phyloP scores from a whole-genome alignment of 1,140 invertebrate species.

The Scaptomyza graminum region DNA sequence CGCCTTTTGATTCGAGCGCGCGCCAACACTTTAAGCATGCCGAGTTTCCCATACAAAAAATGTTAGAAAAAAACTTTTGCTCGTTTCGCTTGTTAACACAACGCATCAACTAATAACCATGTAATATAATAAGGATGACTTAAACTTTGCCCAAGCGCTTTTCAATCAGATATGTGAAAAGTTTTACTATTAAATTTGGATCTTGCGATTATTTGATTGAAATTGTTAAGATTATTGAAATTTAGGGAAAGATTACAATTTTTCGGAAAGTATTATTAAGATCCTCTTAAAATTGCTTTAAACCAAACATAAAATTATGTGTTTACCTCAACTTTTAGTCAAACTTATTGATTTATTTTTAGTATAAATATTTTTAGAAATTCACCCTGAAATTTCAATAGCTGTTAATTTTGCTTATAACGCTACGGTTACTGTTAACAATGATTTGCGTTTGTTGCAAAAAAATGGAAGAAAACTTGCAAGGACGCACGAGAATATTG shows the following conservation, averaged over 20 bases:
- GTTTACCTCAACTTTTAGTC: too few species aligned
- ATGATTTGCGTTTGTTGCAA: conserved; percentile 61
- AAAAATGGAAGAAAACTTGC: conserved; percentile 42
- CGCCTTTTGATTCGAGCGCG: conserved; percentile 60
- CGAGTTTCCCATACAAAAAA: conserved; percentile 7
- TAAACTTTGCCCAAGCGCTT: conserved; percentile 40
- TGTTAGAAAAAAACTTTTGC: conserved; percentile 21
- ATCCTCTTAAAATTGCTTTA: too few species aligned
- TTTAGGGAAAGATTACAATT: too few species aligned
- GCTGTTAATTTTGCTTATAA: conserved; percentile 60
- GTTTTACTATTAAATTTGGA: conserved; percentile 56
- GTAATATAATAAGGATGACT: conserved; percentile 8
- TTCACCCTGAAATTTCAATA: conserved; percentile 29
- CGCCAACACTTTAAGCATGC: conserved; percentile 45
- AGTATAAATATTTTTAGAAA: too few species aligned
- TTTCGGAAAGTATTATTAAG: too few species aligned
- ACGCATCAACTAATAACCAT: conserved; percentile 39
- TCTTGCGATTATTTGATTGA: conserved; percentile 46
- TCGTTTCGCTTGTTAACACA: conserved; percentile 25
- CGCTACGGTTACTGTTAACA: conserved; percentile 31
- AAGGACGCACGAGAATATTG: conserved; percentile 11
- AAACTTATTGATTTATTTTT: neutral
- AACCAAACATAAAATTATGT: too few species aligned
- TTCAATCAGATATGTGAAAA: conserved; percentile 61
- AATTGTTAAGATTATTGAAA: neutral